Evolutionary conservation across 2,888 invertebrate species (phyloP).

Genomic region (Eupithecia tripunctaria): DNA sequence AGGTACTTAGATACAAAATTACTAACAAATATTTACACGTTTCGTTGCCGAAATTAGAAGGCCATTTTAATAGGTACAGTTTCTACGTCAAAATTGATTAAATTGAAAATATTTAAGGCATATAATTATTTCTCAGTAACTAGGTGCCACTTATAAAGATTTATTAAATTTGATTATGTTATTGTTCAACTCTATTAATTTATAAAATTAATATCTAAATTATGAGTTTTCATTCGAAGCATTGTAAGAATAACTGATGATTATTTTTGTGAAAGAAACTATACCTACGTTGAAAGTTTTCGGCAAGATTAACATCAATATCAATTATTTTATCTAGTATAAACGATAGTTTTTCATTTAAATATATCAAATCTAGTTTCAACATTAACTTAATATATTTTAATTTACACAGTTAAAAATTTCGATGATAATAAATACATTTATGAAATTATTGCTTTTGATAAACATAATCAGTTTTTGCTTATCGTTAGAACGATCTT

Average conservation of each 20-base stretch:
- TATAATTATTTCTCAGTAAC: constrained; percentile 7
- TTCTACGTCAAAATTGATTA: constrained; percentile 47
- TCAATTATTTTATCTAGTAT: constrained; percentile 39
- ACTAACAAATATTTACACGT: constrained; percentile 55
- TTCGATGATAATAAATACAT: constrained; percentile 23
- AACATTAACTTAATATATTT: constrained; percentile 38
- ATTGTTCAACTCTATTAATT: constrained; percentile 12
- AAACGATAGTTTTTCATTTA: constrained; percentile 41
- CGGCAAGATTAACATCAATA: constrained; percentile 45
- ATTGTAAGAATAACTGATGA: not conserved
- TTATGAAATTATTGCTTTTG: constrained; percentile 17
- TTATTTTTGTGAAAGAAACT: constrained; percentile 47
- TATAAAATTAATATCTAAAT: constrained; percentile 20
- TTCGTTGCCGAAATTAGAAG: constrained; percentile 57
- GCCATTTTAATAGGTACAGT: constrained; percentile 58
- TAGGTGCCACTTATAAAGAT: constrained; percentile 22
- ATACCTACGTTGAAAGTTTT: constrained; percentile 51
- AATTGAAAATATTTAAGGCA: constrained; percentile 15
- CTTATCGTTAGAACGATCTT: not conserved
- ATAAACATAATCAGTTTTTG: not conserved
- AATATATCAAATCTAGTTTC: constrained; percentile 47
- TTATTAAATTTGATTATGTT: constrained; percentile 17
- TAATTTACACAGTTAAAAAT: constrained; percentile 51
- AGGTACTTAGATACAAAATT: constrained; percentile 31
- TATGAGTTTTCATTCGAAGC: not conserved